Base-by-base conservation (phyloP, 2,113 vertebrate genomes). In the Ranitomeya variabilis region DNA sequence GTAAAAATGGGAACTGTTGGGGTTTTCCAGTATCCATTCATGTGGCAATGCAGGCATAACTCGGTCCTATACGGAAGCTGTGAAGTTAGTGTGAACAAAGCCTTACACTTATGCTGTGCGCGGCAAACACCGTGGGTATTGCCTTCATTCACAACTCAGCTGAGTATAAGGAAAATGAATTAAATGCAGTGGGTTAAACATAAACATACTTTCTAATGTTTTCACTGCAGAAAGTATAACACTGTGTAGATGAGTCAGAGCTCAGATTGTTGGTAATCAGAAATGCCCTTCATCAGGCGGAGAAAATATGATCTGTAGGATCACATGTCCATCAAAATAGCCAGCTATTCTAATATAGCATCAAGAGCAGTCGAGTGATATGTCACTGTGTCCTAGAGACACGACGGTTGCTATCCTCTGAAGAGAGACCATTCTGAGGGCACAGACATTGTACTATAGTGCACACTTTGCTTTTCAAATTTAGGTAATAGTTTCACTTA, bases 241-340 rank as follows among this genome's bases (percentile, higher is more conserved):
- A 62, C 79, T 81, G 18, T 80, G 79, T 16, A 19, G 59, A 31
- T 62, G 79, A 81, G 45, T 52, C 45, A 76, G 45, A 52, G 57
- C 6, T 62, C 55, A 37, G n/a, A 81, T 37, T 37, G 21, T 57
- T 62, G 57, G 55, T 62, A 31, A 59, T 80, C 23, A 57, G 31
- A n/a, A 82, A 66, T 83, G 31, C 10, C 15, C 31, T 67, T 83
- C 37, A 66, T 66, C 26, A 51, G 80, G 18, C 8, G n/a, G 60
- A 83, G 66, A 19, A 66, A 83, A 66, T 45, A 66, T 66, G 57
- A 59, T 31, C 26, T 26, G 6, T 37, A 16, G 59, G n/a, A 66
- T 83, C 62, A 67, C 23, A 83, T 83, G 59, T 64, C 51, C 19
- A 71, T 84, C 7, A 69, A 55, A 71, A 69, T 84, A 84, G 83